Base-by-base conservation (phyloP, 2,888 invertebrate species). In the Drosophila putrida region DNA sequence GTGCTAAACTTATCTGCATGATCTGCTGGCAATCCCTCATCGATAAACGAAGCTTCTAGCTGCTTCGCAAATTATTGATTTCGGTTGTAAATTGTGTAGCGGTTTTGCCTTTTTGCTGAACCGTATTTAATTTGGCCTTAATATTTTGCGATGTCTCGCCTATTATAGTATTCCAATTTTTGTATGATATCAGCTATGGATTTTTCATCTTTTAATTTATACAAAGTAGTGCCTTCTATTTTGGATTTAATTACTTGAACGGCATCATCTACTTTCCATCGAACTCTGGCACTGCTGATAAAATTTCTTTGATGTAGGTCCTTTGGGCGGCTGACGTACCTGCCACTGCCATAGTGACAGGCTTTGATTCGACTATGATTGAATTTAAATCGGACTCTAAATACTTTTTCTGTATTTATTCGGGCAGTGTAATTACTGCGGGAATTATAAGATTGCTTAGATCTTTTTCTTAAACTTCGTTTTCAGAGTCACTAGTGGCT, bases 31-130 rank as follows among this genome's bases (percentile, higher is more conserved):
- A 58, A 11, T 13, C 58, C 58, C 11, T 39, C 38, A 38, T 58
- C 47, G 6, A 58, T 58, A 28, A 38, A 47, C 25, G 39, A 27
- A n/a, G 58, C 28, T 47, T 58, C 28, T 2, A 58, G 20, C 6
- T 47, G 31, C 39, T 38, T 27, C 38, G 11, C 6, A 58, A 11
- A 39, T 47, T 58, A n/a, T 59, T 38, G 5, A 49, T 10, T 31
- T 49, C 43, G 6, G 31, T 41, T 2, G 39, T 33, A 25, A 50
- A 49, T 25, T 50, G 38, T 13, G 59, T 50, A 4, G 41, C 41
- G 25, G 50, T 59, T 35, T 59, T 59, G 3, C 41, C 38, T 49
- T 10, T 59, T 11, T 59, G 49, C 15, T 13, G n/a, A 11, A 47
- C 11, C 10, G 28, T 49, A 5, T 15, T 6, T 25, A 49, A 25